Base-by-base conservation (phyloP, 2,797 vertebrate species). In the Setipinna tenuifilis region DNA sequence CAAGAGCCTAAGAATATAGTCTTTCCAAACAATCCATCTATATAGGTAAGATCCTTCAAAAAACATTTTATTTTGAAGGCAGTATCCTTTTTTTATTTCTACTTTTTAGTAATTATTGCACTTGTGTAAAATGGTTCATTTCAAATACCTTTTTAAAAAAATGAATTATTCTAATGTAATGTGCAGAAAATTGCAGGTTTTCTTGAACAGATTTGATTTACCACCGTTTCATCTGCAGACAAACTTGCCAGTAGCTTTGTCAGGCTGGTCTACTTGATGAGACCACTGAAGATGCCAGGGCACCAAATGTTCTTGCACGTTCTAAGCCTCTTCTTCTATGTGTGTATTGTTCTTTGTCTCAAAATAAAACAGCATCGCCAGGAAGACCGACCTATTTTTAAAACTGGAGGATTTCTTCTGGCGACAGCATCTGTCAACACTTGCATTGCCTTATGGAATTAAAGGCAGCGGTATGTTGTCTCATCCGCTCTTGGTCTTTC, bases 351-450 rank as follows among this genome's bases (percentile, higher is more conserved):
- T 41, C 31, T 78, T 78, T 78, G 71, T 83, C 54, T 44, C 28
- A 88, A 82, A 90, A 83, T 88, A 62, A 62, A 81, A 83, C 93
- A 99, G 98, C 93, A 95, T 95, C 91, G 96, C 95, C n/a, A 94
- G 95, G 90, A 95, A 94, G n/a, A 96, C 93, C 0, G 93, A 97
- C 6, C 95, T 98, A 85, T 99, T 99, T 91, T 91, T 99, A 89
- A 96, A 95, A 93, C 90, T 98, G 89, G 95, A 96, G 87, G 96
- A 99, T 87, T 98, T 97, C 90, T 98, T 98, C 87, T 98, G 98
- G 98, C 95, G 91, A 85, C 93, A 96, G 91, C 94, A 93, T 0
- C 92, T 93, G 0, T 96, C 97, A 0, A 61, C 89, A n/a, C 94
- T 96, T 0, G 91, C 95, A 81, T 93, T 99, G 91, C 98, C 98